A percentile compares a stretch with the other conserved stretches of the same genome.
These are phyloP conservation scores for Cheilosia scutellata DNA, from an alignment of 2,888 invertebrate genomes.

Conservation along the genomic window DNA sequence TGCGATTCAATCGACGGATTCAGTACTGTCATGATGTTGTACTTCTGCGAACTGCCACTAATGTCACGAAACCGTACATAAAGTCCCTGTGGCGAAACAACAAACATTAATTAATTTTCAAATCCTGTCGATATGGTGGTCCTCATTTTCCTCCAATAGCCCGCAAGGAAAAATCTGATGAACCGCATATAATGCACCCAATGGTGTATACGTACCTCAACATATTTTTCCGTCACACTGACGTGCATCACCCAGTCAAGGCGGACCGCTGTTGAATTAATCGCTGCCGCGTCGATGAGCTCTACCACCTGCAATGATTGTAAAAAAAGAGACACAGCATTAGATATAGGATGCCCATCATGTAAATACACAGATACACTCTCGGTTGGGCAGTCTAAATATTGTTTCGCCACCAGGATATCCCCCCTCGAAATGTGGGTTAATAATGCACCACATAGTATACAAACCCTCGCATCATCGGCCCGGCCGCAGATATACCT, in stretches of 20 bases:
- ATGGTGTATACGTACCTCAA: constrained; percentile 80
- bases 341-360: constrained; percentile 1
- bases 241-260: constrained; percentile 85
- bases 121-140: constrained; percentile 52
- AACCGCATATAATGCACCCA: constrained; percentile 9
- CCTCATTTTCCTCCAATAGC: constrained; percentile 38
- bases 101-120: constrained; percentile 69
- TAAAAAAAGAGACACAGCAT: constrained; percentile 23
- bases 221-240: constrained; percentile 83
- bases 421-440: constrained; percentile 47
- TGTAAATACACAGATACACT: constrained; percentile 16
- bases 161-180: constrained; percentile 26
- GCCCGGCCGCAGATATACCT: neutral
- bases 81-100: constrained; percentile 86
- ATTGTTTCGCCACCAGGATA: constrained; percentile 55
- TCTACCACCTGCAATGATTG: constrained; percentile 87
- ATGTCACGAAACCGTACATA: constrained; percentile 88
- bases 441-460: constrained; percentile 66
- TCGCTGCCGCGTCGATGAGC: constrained; percentile 86
- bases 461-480: constrained; percentile 16
- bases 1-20: constrained; percentile 87
- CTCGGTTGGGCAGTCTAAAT: constrained; percentile 41
- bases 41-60: constrained; percentile 86
- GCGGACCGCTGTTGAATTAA: constrained; percentile 86
- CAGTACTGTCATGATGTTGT: constrained; percentile 88